Conservation (phyloP, 2,888 invertebrate genomes). For the Callyntrura guangdongensis region DNA sequence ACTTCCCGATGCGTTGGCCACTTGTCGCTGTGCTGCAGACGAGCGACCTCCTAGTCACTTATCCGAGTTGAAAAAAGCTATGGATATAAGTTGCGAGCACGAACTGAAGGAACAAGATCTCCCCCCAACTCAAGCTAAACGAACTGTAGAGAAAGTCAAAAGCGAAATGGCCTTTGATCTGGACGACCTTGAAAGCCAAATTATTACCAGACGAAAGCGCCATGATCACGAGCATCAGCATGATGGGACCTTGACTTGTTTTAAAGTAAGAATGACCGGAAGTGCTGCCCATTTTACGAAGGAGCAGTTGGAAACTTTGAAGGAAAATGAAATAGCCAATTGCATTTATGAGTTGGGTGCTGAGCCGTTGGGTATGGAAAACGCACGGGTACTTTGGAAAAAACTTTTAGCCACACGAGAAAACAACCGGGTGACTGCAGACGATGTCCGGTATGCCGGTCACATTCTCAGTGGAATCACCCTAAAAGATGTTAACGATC, state of each 20-base stretch:
- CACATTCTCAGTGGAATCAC: slow-evolving; percentile 81
- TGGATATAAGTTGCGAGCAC: slow-evolving; percentile 81
- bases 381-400: slow-evolving; percentile 80
- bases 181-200: slow-evolving; percentile 82
- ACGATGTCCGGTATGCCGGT: slow-evolving; percentile 75
- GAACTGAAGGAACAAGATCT: slow-evolving; percentile 70
- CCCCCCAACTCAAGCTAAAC: slow-evolving; percentile 59
- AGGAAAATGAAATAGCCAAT: slow-evolving; percentile 75
- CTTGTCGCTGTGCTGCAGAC: slow-evolving; percentile 82
- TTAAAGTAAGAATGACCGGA: slow-evolving; percentile 80
- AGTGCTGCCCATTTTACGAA: slow-evolving; percentile 79
- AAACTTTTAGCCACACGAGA: slow-evolving; percentile 75
- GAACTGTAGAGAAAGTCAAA: slow-evolving; percentile 79
- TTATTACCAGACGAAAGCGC: slow-evolving; percentile 68
- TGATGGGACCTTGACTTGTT: slow-evolving; percentile 77
- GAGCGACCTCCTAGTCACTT: slow-evolving; percentile 82
- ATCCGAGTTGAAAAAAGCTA: slow-evolving; percentile 77
- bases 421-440: slow-evolving; percentile 56
- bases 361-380: slow-evolving; percentile 75
- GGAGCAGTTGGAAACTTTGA: slow-evolving; percentile 78
- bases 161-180: slow-evolving; percentile 80
- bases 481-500: slow-evolving; percentile 77
- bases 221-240: slow-evolving; percentile 45
- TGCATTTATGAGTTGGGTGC: slow-evolving; percentile 82
- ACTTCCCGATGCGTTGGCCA: slow-evolving; percentile 78